Evolutionary conservation across 1,140 invertebrate species (phyloP), one percentile per base, ranked within the genome.

Genomic region (Magallana ariakensis): DNA sequence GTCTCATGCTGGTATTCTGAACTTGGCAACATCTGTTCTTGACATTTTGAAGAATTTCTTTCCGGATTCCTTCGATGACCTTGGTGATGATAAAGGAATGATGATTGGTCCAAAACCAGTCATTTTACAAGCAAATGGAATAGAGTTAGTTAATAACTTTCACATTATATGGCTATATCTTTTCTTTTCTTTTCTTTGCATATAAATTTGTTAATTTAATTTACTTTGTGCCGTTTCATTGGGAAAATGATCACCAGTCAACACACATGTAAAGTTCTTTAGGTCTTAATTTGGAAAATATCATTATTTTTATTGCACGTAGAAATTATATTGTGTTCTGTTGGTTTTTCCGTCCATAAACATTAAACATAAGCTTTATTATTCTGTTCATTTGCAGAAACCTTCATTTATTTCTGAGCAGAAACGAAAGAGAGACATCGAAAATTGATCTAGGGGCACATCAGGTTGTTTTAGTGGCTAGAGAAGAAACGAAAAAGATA

Each of bases 81-180:
- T 92, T 46, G 86, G 92, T 15, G 91, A 87, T 60, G 92, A 93
- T 58, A 88, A 89, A 55, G 92, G 92, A 10, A 62, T 92, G 85
- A 91, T 92, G 85, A 26, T 58, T 62, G 92, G 92, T n/a, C 92
- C 92, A 0, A 88, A 90, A 57, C 92, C 92, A 56, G 89, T 92
- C 6, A 83, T 93, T 9, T 62, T 93, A 80, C 13, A 0, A 7
- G 5, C n/a, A 8, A 33, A 13, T 19, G 0, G 11, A 84, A 54
- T 26, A 87, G 81, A 58, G 46, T 85, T 19, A 84, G 19, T 66
- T 33, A 89, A 54, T 75, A 88, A 11, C 80, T 46, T 0, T 46
- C 33, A 46, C 33, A 46, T 33, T 3, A 33, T 4, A 33, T 33
- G 5, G 5, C 33, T 33, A 3, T 1, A 33, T 33, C 0, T 33